Percentiles rank a stretch among this genome's conserved stretches.
phyloP scores from a whole-genome alignment of 37 sponge, comb jelly and placozoan species.

The Geodia barretti region DNA sequence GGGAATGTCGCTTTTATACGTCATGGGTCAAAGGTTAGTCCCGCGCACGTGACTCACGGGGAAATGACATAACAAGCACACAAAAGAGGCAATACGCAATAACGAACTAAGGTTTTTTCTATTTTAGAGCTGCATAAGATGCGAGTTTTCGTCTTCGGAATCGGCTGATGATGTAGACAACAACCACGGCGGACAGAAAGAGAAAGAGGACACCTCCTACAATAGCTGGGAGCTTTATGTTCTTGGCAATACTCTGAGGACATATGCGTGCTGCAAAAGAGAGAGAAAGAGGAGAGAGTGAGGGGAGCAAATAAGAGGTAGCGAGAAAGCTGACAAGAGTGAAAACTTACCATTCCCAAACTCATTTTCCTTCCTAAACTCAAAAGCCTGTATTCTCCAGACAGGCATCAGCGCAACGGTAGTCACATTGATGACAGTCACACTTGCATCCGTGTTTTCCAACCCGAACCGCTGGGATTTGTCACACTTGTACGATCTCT shows the following conservation, averaged over 20 bases:
- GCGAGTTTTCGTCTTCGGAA: slow-evolving; percentile 42
- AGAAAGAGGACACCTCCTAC: slow-evolving; percentile 68
- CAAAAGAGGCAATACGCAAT: not conserved
- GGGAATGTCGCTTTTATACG: too few relatives aligned
- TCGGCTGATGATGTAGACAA: slow-evolving; percentile 79
- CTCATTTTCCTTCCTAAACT: not conserved
- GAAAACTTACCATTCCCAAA: not conserved
- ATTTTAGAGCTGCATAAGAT: slow-evolving; percentile 51
- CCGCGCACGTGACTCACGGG: too few relatives aligned
- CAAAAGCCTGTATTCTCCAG: not conserved
- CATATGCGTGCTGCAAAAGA: not conserved
- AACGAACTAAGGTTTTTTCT: not conserved
- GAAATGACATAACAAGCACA: too few relatives aligned
- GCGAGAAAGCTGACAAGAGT: too few relatives aligned
- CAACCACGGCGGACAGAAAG: slow-evolving; percentile 66
- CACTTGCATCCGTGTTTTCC: not conserved
- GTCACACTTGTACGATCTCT: not conserved
- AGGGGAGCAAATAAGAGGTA: too few relatives aligned
- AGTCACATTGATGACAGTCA: not conserved
- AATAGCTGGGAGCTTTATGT: slow-evolving; percentile 65
- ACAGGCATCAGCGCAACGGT: not conserved
- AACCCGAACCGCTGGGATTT: not conserved
- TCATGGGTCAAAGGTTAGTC: too few relatives aligned
- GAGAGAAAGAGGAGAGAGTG: not conserved
- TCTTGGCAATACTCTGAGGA: too few relatives aligned